Evolutionary conservation across 2,888 invertebrate species (phyloP), one percentile per base, ranked within the genome.

Genomic region (Eurytoma californica): DNA sequence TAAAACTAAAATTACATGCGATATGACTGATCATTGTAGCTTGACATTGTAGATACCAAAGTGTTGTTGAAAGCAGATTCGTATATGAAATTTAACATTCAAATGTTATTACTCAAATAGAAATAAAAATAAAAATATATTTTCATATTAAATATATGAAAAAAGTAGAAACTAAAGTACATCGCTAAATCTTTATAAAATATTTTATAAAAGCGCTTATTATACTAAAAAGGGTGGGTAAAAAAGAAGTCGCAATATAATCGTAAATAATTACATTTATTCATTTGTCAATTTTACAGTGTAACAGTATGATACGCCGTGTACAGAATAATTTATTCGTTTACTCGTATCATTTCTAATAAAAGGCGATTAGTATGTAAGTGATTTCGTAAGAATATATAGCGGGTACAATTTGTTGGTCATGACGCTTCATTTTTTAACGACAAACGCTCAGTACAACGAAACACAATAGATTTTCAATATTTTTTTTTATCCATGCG

Each of bases 321-420:
- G 85, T 88, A 87, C 83, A 89, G 86, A 87, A 88, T 86, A 86
- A 85, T 84, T 85, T 84, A 83, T 82, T 83, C 82, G 84, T 83
- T 80, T 77, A 69, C 63, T 73, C 73, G 82, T 85, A 86, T 87
- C 83, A 81, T 86, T 86, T 86, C 86, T 87, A 86, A 87, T 88
- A 85, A 87, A 24, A 88, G 86, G 86, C 87, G 86, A 89, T 88
- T 89, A 89, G 87, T 88, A 85, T 84, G 88, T 88, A 84, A 88
- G 86, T 87, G 86, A 84, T 85, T 39, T 87, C 85, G 84, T 87
- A 86, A 86, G 85, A 86, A 85, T 86, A 86, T 86, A 86, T 83
- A 86, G 86, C 86, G 83, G 85, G 69, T 74, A 82, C 68, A 82
- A 72, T 80, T 77, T 75, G 57, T 80, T 74, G 85, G 83, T 86